phyloP scores from a whole-genome alignment of 2,797 vertebrate species.

The Streptopelia turtur region DNA sequence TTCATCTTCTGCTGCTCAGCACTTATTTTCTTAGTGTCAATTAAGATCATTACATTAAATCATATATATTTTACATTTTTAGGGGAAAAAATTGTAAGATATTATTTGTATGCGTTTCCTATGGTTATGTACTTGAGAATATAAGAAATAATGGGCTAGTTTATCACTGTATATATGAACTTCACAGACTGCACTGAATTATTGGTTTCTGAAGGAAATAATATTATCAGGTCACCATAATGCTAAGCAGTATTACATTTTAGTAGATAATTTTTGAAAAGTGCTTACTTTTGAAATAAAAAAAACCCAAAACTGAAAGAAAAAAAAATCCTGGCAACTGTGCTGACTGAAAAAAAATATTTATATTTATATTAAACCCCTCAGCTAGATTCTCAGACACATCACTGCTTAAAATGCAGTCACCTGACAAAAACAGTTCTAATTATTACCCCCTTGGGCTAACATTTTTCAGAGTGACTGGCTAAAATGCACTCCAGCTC shows the following conservation, averaged over 20 bases:
- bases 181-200: conserved; percentile 47
- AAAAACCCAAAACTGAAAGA: conserved; percentile 68
- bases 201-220: conserved; percentile 68
- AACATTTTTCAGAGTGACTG: conserved; percentile 84
- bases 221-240: conserved; percentile 68
- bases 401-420: conserved; percentile 86
- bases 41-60: background rate
- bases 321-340: conserved; percentile 76
- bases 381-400: conserved; percentile 86
- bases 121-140: background rate
- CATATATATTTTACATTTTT: background rate
- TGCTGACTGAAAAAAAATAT: conserved; percentile 89
- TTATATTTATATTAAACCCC: conserved; percentile 86
- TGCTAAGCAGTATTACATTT: conserved; percentile 79
- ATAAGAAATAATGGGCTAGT: conserved; percentile 44
- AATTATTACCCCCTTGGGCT: conserved; percentile 83
- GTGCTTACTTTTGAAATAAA: conserved; percentile 87
- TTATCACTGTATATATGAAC: conserved; percentile 59
- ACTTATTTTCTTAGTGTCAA: background rate
- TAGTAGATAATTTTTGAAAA: conserved; percentile 90
- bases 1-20: background rate
- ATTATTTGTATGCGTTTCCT: background rate
- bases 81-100: background rate
- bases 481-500: conserved; percentile 81
- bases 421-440: conserved; percentile 82